These are phyloP conservation scores for Gyrodactylus bullatarudis DNA, from an alignment of 1,140 invertebrate genomes.

Conservation along the genomic window DNA sequence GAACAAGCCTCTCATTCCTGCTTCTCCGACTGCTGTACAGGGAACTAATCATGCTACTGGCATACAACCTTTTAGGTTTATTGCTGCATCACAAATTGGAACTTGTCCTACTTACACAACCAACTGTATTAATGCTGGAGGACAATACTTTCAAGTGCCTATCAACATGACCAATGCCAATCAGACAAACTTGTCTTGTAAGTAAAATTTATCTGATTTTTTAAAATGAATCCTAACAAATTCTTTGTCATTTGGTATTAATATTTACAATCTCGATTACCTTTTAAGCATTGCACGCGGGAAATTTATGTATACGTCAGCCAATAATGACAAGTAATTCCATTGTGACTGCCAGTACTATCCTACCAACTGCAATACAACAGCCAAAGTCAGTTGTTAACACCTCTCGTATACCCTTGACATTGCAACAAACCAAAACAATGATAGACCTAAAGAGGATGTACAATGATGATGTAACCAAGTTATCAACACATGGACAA, in stretches of 20 bases:
- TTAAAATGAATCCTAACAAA: too few species aligned
- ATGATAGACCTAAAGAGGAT: background rate
- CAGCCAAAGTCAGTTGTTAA: background rate
- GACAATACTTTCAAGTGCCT: background rate
- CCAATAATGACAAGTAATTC: background rate
- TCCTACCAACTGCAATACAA: background rate
- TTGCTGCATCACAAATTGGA: too few species aligned
- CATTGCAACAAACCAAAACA: background rate
- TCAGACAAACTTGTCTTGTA: background rate
- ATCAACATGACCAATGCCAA: background rate
- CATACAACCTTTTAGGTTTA: too few species aligned
- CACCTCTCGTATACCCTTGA: background rate
- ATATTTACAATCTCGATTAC: too few species aligned
- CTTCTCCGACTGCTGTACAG: background rate
- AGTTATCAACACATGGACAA: background rate
- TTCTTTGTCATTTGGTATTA: too few species aligned
- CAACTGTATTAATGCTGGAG: background rate
- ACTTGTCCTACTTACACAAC: too few species aligned
- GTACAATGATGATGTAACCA: background rate
- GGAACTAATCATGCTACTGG: too few species aligned
- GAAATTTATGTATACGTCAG: background rate
- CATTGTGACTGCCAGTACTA: background rate
- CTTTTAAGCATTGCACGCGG: too few species aligned
- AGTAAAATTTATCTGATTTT: too few species aligned
- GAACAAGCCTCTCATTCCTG: background rate